Evolutionary conservation across 2,888 invertebrate species (phyloP).

Genomic region (Eupithecia abbreviata): DNA sequence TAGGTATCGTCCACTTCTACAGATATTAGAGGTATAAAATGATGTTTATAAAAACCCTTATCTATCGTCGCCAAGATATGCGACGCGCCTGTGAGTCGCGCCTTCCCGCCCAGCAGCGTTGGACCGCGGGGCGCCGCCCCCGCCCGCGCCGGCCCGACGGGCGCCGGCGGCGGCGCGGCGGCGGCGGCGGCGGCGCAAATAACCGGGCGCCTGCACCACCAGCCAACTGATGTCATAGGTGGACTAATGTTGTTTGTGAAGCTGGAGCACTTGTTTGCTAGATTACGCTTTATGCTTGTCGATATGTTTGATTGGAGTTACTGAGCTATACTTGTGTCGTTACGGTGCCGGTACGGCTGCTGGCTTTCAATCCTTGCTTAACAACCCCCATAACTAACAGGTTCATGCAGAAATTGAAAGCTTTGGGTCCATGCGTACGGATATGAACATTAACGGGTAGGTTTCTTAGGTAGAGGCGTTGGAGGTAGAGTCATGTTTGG

Average conservation of each 20-base stretch:
- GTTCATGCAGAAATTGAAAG: not conserved
- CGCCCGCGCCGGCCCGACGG: conserved; percentile 47
- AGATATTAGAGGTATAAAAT: not conserved
- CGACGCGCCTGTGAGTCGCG: conserved; percentile 35
- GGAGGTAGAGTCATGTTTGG: not conserved
- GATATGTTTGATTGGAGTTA: conserved; percentile 23
- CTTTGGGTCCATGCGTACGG: not conserved
- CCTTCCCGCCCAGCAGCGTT: conserved; percentile 22
- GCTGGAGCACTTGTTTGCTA: conserved; percentile 25
- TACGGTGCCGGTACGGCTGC: not conserved
- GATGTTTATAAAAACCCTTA: conserved; percentile 4
- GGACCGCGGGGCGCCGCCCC: conserved; percentile 63
- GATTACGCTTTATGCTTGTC: conserved; percentile 22
- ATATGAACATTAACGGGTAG: not conserved
- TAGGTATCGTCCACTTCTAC: not conserved
- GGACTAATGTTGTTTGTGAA: conserved; percentile 44
- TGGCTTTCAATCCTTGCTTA: not conserved
- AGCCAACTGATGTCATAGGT: conserved; percentile 45
- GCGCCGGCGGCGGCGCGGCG: conserved; percentile 43
- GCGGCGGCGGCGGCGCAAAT: conserved; percentile 47
- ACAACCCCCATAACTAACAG: not conserved
- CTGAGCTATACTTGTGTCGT: not conserved
- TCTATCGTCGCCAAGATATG: conserved; percentile 1
- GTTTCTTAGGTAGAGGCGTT: not conserved
- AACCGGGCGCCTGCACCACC: conserved; percentile 62